Evolutionary conservation across 2,797 vertebrate species (phyloP).

Genomic region (Coilia nasus): DNA sequence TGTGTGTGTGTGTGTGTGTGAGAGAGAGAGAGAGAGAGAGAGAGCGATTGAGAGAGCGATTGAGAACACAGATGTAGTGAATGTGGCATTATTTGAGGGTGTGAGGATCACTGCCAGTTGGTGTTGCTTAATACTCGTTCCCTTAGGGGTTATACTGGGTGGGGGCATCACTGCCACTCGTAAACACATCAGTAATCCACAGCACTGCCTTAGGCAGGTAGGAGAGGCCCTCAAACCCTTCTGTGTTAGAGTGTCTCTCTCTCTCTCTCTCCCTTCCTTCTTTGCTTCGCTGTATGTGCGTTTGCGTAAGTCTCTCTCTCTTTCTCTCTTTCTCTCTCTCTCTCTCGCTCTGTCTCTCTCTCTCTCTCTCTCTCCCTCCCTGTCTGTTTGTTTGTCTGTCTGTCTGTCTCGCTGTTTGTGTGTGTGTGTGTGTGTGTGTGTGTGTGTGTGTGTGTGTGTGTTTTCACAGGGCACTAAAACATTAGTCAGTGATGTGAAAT

Average conservation of each 20-base stretch:
- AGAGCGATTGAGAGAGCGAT: neutral
- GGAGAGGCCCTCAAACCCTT: neutral
- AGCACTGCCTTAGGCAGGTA: constrained; percentile 54
- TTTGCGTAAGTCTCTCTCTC: too few species aligned
- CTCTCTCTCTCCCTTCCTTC: too few species aligned
- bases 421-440: too few species aligned
- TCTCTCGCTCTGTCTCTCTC: too few species aligned
- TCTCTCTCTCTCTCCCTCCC: too few species aligned
- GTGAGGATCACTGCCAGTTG: constrained; percentile 46
- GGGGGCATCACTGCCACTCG: constrained; percentile 52
- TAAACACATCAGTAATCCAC: constrained; percentile 68
- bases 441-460: too few species aligned
- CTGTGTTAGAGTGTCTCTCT: neutral
- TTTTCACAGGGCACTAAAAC: too few species aligned
- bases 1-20: neutral
- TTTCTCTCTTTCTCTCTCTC: too few species aligned
- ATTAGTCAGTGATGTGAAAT: too few species aligned
- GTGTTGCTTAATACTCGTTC: constrained; percentile 57
- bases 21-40: constrained; percentile 12
- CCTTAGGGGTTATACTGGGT: constrained; percentile 62
- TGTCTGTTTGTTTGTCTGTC: too few species aligned
- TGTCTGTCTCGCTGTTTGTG: too few species aligned
- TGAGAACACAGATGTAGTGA: constrained; percentile 11
- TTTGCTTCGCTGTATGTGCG: neutral
- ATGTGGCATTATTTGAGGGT: constrained; percentile 41